phyloP scores from a whole-genome alignment of 2,113 vertebrate genomes.

The Dendropsophus ebraccatus region DNA sequence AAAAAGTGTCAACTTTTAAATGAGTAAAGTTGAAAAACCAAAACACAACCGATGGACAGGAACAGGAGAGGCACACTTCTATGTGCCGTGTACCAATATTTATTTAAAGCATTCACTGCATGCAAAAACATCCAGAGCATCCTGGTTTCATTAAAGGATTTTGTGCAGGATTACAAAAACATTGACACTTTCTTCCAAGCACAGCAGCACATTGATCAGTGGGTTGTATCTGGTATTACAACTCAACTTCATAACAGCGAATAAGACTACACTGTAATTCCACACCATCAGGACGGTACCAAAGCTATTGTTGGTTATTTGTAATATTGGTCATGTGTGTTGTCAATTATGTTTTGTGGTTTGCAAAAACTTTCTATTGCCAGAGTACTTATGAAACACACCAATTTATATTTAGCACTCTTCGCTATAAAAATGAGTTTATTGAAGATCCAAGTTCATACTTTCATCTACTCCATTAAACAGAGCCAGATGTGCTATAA shows the following conservation, averaged over 20 bases:
- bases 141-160: no score
- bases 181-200: no score
- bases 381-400: not conserved
- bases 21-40: not conserved
- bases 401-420: not conserved
- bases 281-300: not conserved
- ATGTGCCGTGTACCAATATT: no score
- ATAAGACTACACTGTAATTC: not conserved
- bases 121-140: not conserved
- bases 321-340: not conserved
- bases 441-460: not conserved
- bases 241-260: not conserved
- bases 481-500: not conserved
- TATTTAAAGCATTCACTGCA: not conserved
- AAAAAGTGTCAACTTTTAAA: not conserved
- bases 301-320: not conserved
- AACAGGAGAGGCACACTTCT: not conserved
- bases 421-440: not conserved
- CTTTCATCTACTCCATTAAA: constrained; percentile 1
- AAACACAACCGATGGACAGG: not conserved
- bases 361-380: not conserved
- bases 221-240: not conserved
- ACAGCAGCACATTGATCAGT: no score
- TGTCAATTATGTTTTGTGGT: not conserved
- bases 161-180: no score